Conservation (phyloP, 2,113 vertebrate species). For the Empidonax traillii region DNA sequence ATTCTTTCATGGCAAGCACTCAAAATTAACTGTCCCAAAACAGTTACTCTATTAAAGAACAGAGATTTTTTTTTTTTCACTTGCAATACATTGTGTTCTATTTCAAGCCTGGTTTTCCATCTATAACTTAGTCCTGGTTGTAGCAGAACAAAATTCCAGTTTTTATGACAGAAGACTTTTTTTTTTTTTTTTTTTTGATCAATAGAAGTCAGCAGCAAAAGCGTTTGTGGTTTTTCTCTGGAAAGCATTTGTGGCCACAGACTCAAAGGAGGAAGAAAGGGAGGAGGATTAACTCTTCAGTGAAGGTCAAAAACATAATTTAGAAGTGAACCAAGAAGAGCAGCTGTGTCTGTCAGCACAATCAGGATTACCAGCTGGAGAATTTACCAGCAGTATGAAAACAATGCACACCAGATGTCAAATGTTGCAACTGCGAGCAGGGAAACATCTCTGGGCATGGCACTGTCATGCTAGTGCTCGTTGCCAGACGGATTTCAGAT, state of each 20-base stretch:
- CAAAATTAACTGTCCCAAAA: background rate
- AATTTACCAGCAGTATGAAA: conserved; percentile 76
- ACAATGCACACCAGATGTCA: conserved; percentile 76
- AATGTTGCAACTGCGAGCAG: conserved; percentile 35
- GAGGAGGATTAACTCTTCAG: conserved; percentile 72
- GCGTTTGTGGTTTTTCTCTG: conserved; percentile 67
- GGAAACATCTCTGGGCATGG: conserved; percentile 44
- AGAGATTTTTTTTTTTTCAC: background rate
- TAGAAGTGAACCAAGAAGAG: conserved; percentile 72
- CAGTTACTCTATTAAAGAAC: background rate
- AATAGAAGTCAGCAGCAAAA: conserved; percentile 65
- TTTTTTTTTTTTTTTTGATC: conserved; percentile 47
- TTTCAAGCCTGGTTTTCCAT: conserved; percentile 58
- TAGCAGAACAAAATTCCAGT: conserved; percentile 64
- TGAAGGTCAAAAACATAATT: conserved; percentile 79
- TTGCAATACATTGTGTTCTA: conserved; percentile 29
- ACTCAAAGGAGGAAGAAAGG: conserved; percentile 71
- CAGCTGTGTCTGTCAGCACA: conserved; percentile 75
- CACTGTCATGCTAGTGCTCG: conserved; percentile 6
- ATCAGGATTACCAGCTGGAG: conserved; percentile 71
- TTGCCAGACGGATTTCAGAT: conserved; percentile 23
- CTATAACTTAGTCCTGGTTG: conserved; percentile 34
- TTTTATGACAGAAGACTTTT: conserved; percentile 63
- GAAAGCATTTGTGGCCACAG: conserved; percentile 71
- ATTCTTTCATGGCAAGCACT: conserved; percentile 20